Percentiles rank a stretch among this genome's conserved stretches.
phyloP scores from a whole-genome alignment of 2,797 vertebrate genomes.

The Cuniculus paca region DNA sequence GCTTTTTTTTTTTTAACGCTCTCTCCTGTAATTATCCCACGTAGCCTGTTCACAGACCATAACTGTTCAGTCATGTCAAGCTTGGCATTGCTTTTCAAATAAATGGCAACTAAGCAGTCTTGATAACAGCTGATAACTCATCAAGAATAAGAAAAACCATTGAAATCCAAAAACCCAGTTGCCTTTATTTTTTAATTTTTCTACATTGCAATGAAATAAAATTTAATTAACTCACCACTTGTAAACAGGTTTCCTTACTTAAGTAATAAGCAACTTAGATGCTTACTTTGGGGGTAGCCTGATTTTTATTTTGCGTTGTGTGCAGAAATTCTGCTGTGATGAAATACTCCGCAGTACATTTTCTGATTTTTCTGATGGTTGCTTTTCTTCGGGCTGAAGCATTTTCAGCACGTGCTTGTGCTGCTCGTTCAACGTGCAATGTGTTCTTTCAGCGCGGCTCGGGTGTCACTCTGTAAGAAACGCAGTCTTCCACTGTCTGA shows the following conservation, averaged over 20 bases:
- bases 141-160: neutral
- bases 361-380: neutral
- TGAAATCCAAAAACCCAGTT: neutral
- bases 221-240: neutral
- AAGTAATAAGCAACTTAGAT: neutral
- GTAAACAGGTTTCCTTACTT: neutral
- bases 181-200: neutral
- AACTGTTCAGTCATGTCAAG: neutral
- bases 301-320: neutral
- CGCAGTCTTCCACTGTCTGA: neutral
- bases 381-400: neutral
- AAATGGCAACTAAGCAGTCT: neutral
- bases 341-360: neutral
- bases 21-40: neutral
- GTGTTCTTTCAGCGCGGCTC: neutral
- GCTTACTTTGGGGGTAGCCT: neutral
- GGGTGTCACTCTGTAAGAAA: neutral
- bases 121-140: neutral
- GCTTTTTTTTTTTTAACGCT: neutral
- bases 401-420: neutral
- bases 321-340: neutral
- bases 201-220: neutral
- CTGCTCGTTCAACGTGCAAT: neutral
- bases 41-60: neutral
- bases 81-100: neutral